phyloP scores from a whole-genome alignment of 2,888 invertebrate species.

The Tachina fera region DNA sequence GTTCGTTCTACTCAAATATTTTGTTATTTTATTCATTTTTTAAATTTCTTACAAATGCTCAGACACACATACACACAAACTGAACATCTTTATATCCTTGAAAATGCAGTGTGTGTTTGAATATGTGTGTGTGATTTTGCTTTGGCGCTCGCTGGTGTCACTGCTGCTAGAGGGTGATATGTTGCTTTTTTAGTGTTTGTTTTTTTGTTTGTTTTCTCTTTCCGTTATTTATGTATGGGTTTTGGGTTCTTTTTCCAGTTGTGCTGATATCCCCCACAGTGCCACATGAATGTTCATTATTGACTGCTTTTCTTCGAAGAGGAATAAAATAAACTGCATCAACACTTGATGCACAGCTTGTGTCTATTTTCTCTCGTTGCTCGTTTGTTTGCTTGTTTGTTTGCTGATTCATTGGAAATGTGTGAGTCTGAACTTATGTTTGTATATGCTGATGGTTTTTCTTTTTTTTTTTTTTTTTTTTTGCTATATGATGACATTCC shows the following conservation, averaged over 20 bases:
- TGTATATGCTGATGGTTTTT: not conserved
- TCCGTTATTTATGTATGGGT: not conserved
- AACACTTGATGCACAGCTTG: slow-evolving; percentile 63
- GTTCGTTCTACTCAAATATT: slow-evolving; percentile 1
- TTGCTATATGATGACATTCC: slow-evolving; percentile 36
- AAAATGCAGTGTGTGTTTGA: slow-evolving; percentile 34
- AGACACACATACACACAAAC: not conserved
- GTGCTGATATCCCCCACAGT: slow-evolving; percentile 37
- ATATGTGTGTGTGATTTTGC: not conserved
- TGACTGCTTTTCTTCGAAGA: slow-evolving; percentile 19
- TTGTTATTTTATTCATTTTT: not conserved
- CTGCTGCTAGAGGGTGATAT: slow-evolving; percentile 28
- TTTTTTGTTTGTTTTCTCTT: not conserved
- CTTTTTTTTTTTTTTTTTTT: too few species aligned
- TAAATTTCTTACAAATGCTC: not conserved
- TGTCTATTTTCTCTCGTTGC: not conserved
- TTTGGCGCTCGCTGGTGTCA: not conserved
- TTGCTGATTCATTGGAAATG: slow-evolving; percentile 33
- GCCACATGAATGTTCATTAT: slow-evolving; percentile 22
- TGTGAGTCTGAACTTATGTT: not conserved
- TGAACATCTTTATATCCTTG: slow-evolving; percentile 61
- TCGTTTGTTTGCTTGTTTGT: slow-evolving; percentile 14
- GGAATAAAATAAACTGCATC: slow-evolving; percentile 61
- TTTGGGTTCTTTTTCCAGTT: not conserved
- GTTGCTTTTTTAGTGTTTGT: slow-evolving; percentile 24